These are phyloP conservation scores for Benitochromis conjunctus DNA, from an alignment of 2,113 vertebrate genomes.

Conservation along the genomic window DNA sequence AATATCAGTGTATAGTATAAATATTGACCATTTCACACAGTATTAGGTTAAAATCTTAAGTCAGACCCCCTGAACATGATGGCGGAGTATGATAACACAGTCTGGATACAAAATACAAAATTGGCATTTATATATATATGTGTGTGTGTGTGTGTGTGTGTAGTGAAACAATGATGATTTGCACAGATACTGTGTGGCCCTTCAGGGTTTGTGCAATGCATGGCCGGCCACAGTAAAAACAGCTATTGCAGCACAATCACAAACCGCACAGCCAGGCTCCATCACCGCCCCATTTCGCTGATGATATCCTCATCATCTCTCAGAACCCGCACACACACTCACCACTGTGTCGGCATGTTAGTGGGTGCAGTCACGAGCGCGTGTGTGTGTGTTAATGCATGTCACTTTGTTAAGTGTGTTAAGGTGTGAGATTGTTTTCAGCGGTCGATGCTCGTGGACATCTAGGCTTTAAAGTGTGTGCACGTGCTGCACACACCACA, in stretches of 20 bases:
- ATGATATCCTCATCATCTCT: slow-evolving; percentile 44
- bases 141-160: neutral
- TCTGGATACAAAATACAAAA: neutral
- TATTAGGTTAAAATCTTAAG: neutral
- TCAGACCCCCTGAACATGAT: neutral
- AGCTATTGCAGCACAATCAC: slow-evolving; percentile 27
- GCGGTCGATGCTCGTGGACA: neutral
- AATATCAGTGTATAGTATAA: neutral
- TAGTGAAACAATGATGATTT: neutral
- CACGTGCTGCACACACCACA: neutral
- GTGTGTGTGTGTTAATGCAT: neutral
- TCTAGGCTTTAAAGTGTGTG: neutral
- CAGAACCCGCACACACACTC: neutral
- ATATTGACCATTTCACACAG: neutral
- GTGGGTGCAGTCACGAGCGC: neutral
- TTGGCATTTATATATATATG: neutral
- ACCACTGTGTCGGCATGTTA: neutral
- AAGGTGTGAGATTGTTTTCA: slow-evolving; percentile 8
- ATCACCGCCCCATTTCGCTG: slow-evolving; percentile 18
- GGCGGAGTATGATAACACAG: neutral
- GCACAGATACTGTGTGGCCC: neutral
- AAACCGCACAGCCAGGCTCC: slow-evolving; percentile 9
- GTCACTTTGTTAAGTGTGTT: neutral
- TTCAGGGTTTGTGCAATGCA: slow-evolving; percentile 30
- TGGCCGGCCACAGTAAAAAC: slow-evolving; percentile 15